Evolutionary conservation across 2,113 vertebrate genomes (phyloP).

Genomic region (Syrmaticus mikado): DNA sequence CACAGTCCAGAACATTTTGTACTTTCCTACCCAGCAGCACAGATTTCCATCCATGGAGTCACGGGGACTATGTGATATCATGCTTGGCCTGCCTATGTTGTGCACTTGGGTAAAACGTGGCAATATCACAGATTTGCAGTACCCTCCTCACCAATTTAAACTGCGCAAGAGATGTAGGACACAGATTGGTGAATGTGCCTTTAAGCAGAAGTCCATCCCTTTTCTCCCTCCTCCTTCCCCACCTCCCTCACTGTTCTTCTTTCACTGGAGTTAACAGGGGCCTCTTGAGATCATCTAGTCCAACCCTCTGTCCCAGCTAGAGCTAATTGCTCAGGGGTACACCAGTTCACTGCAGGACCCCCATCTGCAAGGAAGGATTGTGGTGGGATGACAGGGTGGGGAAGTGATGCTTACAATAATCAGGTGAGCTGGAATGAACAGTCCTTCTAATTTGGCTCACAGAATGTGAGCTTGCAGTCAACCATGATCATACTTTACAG

Average conservation of each 20-base stretch:
- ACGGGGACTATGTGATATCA: not conserved
- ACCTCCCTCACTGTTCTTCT: not conserved
- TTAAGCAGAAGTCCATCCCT: not conserved
- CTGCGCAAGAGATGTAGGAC: not conserved
- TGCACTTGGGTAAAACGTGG: not conserved
- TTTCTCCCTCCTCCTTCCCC: not conserved
- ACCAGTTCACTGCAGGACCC: accelerated
- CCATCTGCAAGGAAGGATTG: not conserved
- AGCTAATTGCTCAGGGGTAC: not conserved
- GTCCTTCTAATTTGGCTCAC: not conserved
- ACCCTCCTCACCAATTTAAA: not conserved
- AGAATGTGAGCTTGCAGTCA: not conserved
- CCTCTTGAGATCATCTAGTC: not conserved
- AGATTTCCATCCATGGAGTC: not conserved
- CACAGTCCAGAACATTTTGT: not conserved
- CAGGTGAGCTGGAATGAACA: not conserved
- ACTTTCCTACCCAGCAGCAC: not conserved
- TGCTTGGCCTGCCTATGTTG: not conserved
- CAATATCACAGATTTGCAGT: not conserved
- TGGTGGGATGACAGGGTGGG: accelerated
- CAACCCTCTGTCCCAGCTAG: not conserved
- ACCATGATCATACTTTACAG: not conserved
- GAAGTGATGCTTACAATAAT: not conserved
- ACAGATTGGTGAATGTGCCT: not conserved
- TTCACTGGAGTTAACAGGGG: not conserved